Conservation (phyloP, 2,888 invertebrate species). For the Drosophila anomelani region DNA sequence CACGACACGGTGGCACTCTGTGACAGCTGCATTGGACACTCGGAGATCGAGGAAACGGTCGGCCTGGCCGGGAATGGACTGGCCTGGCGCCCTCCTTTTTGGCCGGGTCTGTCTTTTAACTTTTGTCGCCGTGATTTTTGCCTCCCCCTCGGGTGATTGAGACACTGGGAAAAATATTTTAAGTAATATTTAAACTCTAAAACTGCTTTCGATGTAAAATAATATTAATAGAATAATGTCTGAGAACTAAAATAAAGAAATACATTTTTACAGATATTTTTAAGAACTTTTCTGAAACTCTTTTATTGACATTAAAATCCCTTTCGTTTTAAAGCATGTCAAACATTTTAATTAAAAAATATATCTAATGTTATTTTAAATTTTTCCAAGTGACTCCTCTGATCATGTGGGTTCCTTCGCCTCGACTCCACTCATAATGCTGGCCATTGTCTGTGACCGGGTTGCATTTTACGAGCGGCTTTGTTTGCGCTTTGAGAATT, state of each 20-base stretch:
- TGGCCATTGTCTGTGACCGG: conserved; percentile 65
- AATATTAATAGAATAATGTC: background rate
- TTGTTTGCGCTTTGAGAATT: conserved; percentile 78
- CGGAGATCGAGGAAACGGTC: conserved; percentile 43
- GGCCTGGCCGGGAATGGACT: conserved; percentile 25
- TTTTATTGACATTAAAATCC: background rate
- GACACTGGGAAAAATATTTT: background rate
- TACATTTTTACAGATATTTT: too few relatives aligned
- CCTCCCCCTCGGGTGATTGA: conserved; percentile 12
- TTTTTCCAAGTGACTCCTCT: conserved; percentile 11
- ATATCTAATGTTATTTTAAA: background rate
- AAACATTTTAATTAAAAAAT: too few relatives aligned
- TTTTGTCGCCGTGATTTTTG: conserved; percentile 72
- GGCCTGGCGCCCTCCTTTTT: conserved; percentile 66
- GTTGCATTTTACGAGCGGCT: conserved; percentile 71
- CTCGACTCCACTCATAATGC: conserved; percentile 58
- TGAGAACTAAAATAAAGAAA: too few relatives aligned
- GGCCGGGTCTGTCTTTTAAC: conserved; percentile 54
- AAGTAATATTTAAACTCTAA: fast-evolving
- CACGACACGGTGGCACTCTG: conserved; percentile 70
- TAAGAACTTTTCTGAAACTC: background rate
- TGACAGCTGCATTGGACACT: conserved; percentile 77
- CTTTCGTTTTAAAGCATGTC: background rate
- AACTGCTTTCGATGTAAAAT: fast-evolving
- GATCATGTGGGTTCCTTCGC: conserved; percentile 57